A percentile compares a stretch with the other conserved stretches of the same genome.
Evolutionary conservation across 2,888 invertebrate species (phyloP).

Genomic region (Chrysotoxum bicinctum): DNA sequence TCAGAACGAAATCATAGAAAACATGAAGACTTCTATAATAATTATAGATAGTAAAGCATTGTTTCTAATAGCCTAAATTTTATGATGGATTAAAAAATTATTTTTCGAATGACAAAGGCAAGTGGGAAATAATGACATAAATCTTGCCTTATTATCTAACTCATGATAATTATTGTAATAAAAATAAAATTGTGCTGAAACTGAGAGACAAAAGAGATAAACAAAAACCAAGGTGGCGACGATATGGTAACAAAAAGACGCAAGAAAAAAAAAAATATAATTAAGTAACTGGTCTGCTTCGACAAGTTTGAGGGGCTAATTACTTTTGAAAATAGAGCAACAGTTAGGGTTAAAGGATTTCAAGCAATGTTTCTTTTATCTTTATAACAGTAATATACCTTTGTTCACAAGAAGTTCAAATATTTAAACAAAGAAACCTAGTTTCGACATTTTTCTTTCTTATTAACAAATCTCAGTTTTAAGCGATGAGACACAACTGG

Average conservation of each 20-base stretch:
- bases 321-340: slow-evolving; percentile 5
- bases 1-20: too few species aligned
- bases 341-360: background rate
- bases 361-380: background rate
- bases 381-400: background rate
- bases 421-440: background rate
- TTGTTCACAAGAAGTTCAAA: background rate
- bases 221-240: background rate
- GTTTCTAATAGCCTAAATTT: too few species aligned
- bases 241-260: background rate
- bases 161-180: background rate
- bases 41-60: too few species aligned
- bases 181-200: background rate
- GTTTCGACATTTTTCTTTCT: background rate
- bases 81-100: too few species aligned
- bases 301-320: slow-evolving; percentile 10
- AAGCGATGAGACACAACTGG: background rate
- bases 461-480: background rate
- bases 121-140: background rate
- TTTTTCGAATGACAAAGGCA: background rate
- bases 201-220: slow-evolving; percentile 7
- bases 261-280: background rate
- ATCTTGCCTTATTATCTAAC: background rate
- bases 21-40: too few species aligned
- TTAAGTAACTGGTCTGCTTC: background rate